Conservation (phyloP, 2,113 vertebrate genomes). For the Mus musculus region DNA sequence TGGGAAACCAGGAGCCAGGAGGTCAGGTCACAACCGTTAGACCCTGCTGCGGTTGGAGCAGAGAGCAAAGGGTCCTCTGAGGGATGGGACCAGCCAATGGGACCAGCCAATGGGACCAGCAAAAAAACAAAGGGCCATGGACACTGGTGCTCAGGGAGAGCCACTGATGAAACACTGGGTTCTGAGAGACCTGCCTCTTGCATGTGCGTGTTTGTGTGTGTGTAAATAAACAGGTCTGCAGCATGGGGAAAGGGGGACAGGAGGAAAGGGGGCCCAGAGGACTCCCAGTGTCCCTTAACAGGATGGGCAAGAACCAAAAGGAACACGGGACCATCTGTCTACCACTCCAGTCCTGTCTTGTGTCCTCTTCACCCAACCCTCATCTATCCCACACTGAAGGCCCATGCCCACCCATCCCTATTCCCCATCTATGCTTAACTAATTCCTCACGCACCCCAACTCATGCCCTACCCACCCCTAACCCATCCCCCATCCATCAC, state of each 20-base stretch:
- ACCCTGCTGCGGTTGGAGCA: not conserved
- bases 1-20: not conserved
- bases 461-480: too few relatives aligned
- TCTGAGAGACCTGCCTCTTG: not conserved
- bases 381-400: too few relatives aligned
- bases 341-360: not conserved
- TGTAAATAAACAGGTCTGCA: not conserved
- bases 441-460: not conserved
- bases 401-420: not conserved
- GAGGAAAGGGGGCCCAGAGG: not conserved
- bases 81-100: not conserved
- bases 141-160: not conserved
- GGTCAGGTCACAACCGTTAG: not conserved
- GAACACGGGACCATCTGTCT: fast-evolving
- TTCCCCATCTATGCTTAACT: too few relatives aligned
- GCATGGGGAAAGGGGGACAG: not conserved
- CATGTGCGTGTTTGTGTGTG: not conserved
- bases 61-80: not conserved
- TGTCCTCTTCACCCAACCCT: not conserved
- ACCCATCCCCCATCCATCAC: not conserved
- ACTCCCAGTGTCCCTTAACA: not conserved
- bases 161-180: too few relatives aligned
- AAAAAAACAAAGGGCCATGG: not conserved
- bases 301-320: not conserved
- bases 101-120: too few relatives aligned